Evolutionary conservation across 1,140 invertebrate genomes (phyloP), one percentile per base, ranked within the genome.

Genomic region (Formica exsecta): DNA sequence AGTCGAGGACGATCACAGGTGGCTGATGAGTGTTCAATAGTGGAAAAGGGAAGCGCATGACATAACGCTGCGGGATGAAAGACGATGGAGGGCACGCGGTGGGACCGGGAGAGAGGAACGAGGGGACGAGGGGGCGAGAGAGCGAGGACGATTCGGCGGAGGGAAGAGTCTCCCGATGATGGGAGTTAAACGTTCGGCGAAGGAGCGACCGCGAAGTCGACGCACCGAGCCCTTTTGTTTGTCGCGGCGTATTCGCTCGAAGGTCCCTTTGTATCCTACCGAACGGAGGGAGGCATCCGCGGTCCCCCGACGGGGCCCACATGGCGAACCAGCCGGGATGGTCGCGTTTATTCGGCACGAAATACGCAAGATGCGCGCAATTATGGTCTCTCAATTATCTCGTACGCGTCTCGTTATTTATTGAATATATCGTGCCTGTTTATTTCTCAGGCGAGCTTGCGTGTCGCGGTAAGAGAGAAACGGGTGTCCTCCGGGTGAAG

Each of bases 371-470:
- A 93, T 92, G 89, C 93, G 88, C 90, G 91, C 90, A 94, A 94
- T 94, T 94, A 93, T 91, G 89, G 84, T 84, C 88, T 29, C 75
- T 90, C 93, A 94, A 94, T 94, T 94, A 93, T 94, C 92, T 92
- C 92, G 93, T 94, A 92, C 91, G 92, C 91, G 90, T 93, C 93
- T 94, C 91, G 92, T 94, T 93, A 94, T 93, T 92, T 93, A 93
- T 92, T 91, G 91, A 92, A 92, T 92, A 48, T 48, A 92, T 91
- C 89, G 86, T 89, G 91, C 79, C 87, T 86, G 86, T 70, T 91
- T 89, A 90, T 91, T 92, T 85, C 89, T 89, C 90, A 89, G 84
- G 89, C 87, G 74, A 91, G 87, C 65, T 93, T 90, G 93, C 92
- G 91, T 93, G 92, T 89, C 75, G 51, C 22, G 44, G 68, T 86